Base-by-base conservation (phyloP, 37 sponge, comb jelly and placozoan species). In the Axinella damicornis region DNA sequence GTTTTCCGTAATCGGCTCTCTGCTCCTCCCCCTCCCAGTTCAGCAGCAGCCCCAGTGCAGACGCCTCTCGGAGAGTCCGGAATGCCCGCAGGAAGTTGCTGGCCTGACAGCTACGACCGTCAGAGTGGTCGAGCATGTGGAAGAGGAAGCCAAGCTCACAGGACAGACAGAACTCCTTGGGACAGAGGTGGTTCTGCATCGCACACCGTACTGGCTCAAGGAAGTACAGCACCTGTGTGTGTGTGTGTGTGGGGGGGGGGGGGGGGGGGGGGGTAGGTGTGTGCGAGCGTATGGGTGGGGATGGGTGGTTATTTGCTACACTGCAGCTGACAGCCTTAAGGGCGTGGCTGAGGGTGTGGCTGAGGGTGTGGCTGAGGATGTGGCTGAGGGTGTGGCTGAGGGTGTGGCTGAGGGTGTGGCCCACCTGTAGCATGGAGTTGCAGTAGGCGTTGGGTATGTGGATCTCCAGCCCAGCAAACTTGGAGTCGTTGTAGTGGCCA, bases 71-170 rank as follows among this genome's bases (percentile, higher is more conserved):
- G 9, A 95, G 69, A 5, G 90, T 89, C 15, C 92, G 86, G 69
- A 95, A 95, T 17, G 88, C 90, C 27, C 94, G 57, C 39, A 95
- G 78, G 59, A 95, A 92, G 73, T 95, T 95, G 55, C 67, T 53
- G 57, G 90, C 95, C 77, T 94, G 93, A 52, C 95, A 94, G 68
- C 80, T 89, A 64, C 74, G 77, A 33, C 88, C 87, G 0, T 76
- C 77, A 1, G 93, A 73, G 17, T 71, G 70, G 69, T 94, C 91
- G 71, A 97, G 60, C 85, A 92, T 94, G 27, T 81, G 71, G 62
- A 92, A 97, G 66, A 97, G 93, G 25, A 97, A 87, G 54, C 90
- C 90, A 14, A 97, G 89, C 69, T 94, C 93, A 84, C 97, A 97
- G 32, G 97, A 72, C 36, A 97, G 82, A 62, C 97, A 97, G 54